Conservation (phyloP, 1,140 invertebrate species). For the Akabosia matsudoensis region DNA sequence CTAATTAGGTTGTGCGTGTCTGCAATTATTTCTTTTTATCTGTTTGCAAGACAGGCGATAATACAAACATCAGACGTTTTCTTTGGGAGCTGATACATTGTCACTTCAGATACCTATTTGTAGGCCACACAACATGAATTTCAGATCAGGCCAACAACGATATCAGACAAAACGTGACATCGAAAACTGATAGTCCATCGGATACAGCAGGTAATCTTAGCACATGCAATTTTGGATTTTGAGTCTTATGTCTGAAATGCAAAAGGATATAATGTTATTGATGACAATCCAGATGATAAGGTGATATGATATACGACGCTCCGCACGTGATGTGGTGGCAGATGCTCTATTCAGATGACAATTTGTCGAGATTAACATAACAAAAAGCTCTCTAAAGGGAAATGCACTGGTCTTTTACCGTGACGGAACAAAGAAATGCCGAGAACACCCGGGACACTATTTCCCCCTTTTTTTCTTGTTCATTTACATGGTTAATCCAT, state of each 20-base stretch:
- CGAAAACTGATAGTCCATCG: too few relatives aligned
- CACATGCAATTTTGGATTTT: too few relatives aligned
- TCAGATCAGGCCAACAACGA: too few relatives aligned
- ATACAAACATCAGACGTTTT: too few relatives aligned
- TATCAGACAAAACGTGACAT: too few relatives aligned
- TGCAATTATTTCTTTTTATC: too few relatives aligned
- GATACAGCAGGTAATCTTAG: too few relatives aligned
- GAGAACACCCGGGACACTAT: neutral
- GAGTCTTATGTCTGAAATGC: neutral
- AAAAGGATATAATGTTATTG: neutral
- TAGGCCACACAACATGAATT: too few relatives aligned
- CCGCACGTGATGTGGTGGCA: neutral
- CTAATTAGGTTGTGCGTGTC: too few relatives aligned
- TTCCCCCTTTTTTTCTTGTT: slow-evolving; percentile 6
- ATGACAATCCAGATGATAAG: neutral
- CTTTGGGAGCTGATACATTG: too few relatives aligned
- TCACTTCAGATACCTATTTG: too few relatives aligned
- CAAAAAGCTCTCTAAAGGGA: neutral
- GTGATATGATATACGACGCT: neutral
- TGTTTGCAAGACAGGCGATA: too few relatives aligned
- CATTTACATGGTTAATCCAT: neutral
- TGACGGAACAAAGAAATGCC: neutral
- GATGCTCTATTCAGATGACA: slow-evolving; percentile 12
- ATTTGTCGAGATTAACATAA: slow-evolving; percentile 18
- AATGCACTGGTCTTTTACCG: neutral